A percentile compares a stretch with the other conserved stretches of the same genome.
Evolutionary conservation across 2,797 vertebrate genomes (phyloP).

Genomic region (Rhinoraja longicauda): DNA sequence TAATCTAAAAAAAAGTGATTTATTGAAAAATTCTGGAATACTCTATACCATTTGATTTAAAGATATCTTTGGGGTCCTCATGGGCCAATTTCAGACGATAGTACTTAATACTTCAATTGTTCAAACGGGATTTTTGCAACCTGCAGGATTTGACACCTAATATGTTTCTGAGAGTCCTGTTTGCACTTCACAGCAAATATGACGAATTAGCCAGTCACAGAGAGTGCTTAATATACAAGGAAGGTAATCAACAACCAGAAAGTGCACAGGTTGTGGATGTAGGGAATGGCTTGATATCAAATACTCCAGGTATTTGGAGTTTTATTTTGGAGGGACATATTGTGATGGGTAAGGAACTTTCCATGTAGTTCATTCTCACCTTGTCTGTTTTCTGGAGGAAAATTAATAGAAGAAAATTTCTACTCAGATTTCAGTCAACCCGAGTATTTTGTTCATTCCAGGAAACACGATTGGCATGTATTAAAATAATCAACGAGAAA

Average conservation of each 20-base stretch:
- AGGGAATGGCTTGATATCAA: neutral
- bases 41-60: neutral
- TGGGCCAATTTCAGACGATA: neutral
- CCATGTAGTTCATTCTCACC: too few species aligned
- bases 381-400: neutral
- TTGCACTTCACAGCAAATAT: neutral
- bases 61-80: neutral
- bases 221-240: neutral
- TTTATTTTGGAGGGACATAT: neutral
- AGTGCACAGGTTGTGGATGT: neutral
- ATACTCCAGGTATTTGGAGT: neutral
- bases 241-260: neutral
- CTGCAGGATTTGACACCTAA: neutral
- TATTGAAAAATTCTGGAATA: neutral
- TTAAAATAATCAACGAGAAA: slow-evolving; percentile 9
- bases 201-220: neutral
- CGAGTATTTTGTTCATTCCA: too few species aligned
- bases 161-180: neutral
- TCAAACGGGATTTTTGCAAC: neutral
- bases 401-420: neutral
- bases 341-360: neutral
- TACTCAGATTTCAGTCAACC: too few species aligned
- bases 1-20: neutral
- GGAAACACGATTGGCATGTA: neutral
- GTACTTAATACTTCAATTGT: neutral